Base-by-base conservation (phyloP, 2,113 vertebrate species). In the Sialia sialis region DNA sequence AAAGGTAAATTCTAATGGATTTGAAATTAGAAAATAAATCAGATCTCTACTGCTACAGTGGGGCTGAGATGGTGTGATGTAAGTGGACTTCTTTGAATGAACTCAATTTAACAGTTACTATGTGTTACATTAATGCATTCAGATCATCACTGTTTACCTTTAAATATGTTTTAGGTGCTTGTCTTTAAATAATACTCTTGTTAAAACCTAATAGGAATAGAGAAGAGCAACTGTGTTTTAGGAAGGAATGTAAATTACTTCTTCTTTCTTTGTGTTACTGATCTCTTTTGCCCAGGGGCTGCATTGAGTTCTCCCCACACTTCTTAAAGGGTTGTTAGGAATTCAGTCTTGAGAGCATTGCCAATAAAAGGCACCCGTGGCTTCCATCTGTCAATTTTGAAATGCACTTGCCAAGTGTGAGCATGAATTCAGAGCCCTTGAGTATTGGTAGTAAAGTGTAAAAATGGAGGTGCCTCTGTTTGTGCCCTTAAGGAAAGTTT, bases 221-320 rank as follows among this genome's bases (percentile, higher is more conserved):
- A 44, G 38, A 44, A 66, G 43, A 76, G 30, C 14, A 77, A 6
- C 23, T 10, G 7, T 11, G 9, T 32, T 73, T 51, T 15, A 41
- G 56, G 54, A 67, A 43, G 1, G 11, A 13, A 22, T 55, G 23
- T 36, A 23, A n/a, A 66, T 16, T 70, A 12, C n/a, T 46, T 73
- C 11, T 22, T 43, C 22, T 22, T 30, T 41, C 27, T 39, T 74
- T 34, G 4, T 10, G 2, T 62, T 44, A 6, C 0, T 8, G 10
- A 3, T 75, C 3, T 23, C n/a, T 34, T 2, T 11, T 2, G 3
- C 23, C 7, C 5, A 10, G 25, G 32, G 36, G 6, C 48, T 56
- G 17, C 20, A 19, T 12, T 39, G 39, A 39, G 27, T 22, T 81
- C 39, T 41, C 44, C 43, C 10, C 17, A 2, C 4, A 2, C 26